Conservation (phyloP, 2,797 vertebrate genomes). For the Melanotaenia pygmaea region DNA sequence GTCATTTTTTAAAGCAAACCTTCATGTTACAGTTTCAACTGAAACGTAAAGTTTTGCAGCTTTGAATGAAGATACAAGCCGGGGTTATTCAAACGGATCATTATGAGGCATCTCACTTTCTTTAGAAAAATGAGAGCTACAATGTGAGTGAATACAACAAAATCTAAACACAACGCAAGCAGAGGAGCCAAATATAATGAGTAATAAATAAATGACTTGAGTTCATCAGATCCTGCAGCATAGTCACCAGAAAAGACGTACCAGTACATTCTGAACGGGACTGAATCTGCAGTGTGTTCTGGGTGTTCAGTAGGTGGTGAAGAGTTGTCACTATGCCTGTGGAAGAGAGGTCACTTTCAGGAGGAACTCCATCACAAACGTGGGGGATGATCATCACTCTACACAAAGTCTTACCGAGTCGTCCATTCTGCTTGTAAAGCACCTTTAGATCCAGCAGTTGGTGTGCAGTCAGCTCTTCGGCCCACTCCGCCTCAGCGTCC, state of each 20-base stretch:
- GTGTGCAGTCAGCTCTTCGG: constrained; percentile 63
- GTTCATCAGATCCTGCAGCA: not conserved
- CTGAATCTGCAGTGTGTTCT: constrained; percentile 74
- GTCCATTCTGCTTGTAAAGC: constrained; percentile 55
- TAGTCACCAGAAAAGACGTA: constrained; percentile 34
- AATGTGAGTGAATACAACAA: too few relatives aligned
- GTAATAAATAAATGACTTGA: not conserved
- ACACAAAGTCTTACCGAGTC: constrained; percentile 55
- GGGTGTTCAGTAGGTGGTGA: constrained; percentile 72
- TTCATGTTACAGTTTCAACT: too few relatives aligned
- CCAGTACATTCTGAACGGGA: constrained; percentile 76
- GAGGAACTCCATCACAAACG: not conserved
- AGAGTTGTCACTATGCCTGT: constrained; percentile 74
- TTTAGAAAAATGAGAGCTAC: too few relatives aligned
- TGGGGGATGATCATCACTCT: not conserved
- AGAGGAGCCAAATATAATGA: too few relatives aligned
- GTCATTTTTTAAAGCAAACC: too few relatives aligned
- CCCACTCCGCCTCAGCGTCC: constrained; percentile 77
- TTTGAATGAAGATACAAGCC: not conserved
- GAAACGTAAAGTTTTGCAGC: too few relatives aligned
- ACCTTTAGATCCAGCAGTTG: constrained; percentile 67
- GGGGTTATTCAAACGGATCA: not conserved
- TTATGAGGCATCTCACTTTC: not conserved
- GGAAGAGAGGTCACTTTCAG: constrained; percentile 27
- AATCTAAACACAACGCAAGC: too few relatives aligned